These are phyloP conservation scores for Semaprochilodus insignis DNA, from an alignment of 2,797 vertebrate species.

Conservation along the genomic window DNA sequence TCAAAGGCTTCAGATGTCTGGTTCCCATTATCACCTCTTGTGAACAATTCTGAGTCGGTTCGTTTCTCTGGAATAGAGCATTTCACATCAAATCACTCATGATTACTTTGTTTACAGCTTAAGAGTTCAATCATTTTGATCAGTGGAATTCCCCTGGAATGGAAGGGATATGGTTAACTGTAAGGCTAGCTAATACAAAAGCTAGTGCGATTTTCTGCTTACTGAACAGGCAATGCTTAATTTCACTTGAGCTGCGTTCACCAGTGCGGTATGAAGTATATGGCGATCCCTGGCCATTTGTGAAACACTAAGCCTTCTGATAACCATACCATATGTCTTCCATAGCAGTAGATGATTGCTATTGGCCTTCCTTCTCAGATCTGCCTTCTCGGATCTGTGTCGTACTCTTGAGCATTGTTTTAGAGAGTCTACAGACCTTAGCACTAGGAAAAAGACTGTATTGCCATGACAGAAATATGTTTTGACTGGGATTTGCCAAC, in stretches of 20 bases:
- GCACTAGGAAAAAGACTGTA: conserved; percentile 6
- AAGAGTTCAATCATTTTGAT: too few relatives aligned
- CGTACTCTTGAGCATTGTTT: conserved; percentile 3
- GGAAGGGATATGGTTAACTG: not conserved
- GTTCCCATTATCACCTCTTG: too few relatives aligned
- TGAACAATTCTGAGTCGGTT: too few relatives aligned
- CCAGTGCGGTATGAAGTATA: not conserved
- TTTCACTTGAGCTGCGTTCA: conserved; percentile 2
- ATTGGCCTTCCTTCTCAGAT: not conserved
- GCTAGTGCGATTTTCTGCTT: not conserved
- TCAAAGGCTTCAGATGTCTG: too few relatives aligned
- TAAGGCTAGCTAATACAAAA: not conserved
- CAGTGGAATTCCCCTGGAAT: too few relatives aligned
- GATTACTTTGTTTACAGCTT: too few relatives aligned
- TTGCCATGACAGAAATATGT: conserved; percentile 18
- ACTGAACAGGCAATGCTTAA: not conserved
- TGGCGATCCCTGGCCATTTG: not conserved
- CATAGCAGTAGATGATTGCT: not conserved
- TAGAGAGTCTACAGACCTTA: conserved; percentile 2
- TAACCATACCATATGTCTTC: not conserved
- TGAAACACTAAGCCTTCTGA: not conserved
- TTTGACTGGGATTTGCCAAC: conserved; percentile 22
- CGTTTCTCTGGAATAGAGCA: too few relatives aligned
- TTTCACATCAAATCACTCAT: too few relatives aligned
- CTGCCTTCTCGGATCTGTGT: conserved; percentile 3